Evolutionary conservation across 2,797 vertebrate genomes (phyloP), one percentile per base, ranked within the genome.

Genomic region (Eremophila alpestris): DNA sequence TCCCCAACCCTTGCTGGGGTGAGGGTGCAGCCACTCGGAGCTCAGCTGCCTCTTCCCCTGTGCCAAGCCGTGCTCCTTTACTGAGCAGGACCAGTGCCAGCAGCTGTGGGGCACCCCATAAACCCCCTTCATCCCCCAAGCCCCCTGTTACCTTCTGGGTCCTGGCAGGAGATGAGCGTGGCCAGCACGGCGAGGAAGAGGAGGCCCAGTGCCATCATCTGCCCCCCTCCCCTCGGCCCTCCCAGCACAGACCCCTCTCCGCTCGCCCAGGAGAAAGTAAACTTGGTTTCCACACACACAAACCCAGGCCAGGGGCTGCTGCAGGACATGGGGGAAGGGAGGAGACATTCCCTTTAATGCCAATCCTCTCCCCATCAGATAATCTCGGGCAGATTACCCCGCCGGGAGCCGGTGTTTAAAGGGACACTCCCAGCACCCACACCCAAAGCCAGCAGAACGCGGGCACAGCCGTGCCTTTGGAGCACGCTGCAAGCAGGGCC

Each of bases 361-460:
- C 80, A 90, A 87, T 92, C 94, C 90, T 90, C 94, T 92, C 80
- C 69, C 67, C 70, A 43, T 7, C 51, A 83, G 90, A 83, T 97
- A 95, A 97, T 97, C 96, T 56, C 88, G 13, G 52, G 56, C 81
- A 91, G 95, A 96, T 97, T 96, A 97, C 80, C 69, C 68, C 49
- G 68, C 63, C 36, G 1, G 32, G 22, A 14, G 9, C 26, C 36
- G 0, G 19, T 6, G 65, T 95, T 97, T 92, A 97, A 95, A 96
- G 94, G 78, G 88, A 63, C 93, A 96, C 46, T 89, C 74, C 32
- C 58, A 40, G 64, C 7, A 19, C 48, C 41, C 32, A 2, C 1
- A 0, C 34, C 3, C 3, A 3, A 12, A 29, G 0, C 34, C 4
- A 2, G 32, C 56, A 12, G 2, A 4, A 9, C 0, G 5, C 21